Conservation (phyloP, 2,797 vertebrate genomes). For the Chaunax sp. region DNA sequence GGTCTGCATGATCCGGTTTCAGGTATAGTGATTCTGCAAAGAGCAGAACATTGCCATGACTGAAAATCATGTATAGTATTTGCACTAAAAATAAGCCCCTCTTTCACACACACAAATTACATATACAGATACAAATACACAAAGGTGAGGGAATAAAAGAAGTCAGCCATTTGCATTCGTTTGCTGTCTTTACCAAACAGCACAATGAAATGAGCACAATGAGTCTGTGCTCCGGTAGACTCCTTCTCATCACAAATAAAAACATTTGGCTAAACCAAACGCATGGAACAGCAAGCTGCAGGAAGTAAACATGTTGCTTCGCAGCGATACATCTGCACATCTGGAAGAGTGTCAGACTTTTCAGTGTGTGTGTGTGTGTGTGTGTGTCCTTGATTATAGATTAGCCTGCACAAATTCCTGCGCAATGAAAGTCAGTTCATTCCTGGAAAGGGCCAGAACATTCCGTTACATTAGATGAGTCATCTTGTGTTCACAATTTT, state of each 20-base stretch:
- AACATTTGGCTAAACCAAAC: slow-evolving; percentile 53
- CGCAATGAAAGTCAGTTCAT: slow-evolving; percentile 39
- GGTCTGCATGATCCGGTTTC: background rate
- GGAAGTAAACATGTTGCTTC: slow-evolving; percentile 34
- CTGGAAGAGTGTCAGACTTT: slow-evolving; percentile 38
- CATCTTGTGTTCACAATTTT: slow-evolving; percentile 24
- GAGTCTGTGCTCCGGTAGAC: slow-evolving; percentile 2
- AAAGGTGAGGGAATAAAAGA: background rate
- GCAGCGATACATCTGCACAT: slow-evolving; percentile 38
- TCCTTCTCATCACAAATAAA: slow-evolving; percentile 9
- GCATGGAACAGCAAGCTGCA: slow-evolving; percentile 34
- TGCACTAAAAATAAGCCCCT: background rate
- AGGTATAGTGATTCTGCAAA: too few species aligned
- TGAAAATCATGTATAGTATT: background rate
- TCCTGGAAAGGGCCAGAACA: background rate
- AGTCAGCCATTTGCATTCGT: slow-evolving; percentile 19
- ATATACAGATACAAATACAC: background rate
- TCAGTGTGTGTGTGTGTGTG: background rate
- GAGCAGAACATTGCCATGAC: too few species aligned
- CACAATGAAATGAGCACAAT: slow-evolving; percentile 27
- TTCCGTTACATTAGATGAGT: slow-evolving; percentile 16
- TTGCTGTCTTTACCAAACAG: slow-evolving; percentile 2
- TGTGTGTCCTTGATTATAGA: slow-evolving; percentile 26
- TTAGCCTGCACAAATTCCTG: slow-evolving; percentile 20
- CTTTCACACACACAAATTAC: background rate